Evolutionary conservation across 2,888 invertebrate genomes (phyloP).

Genomic region (Cryptocephalus primarius): DNA sequence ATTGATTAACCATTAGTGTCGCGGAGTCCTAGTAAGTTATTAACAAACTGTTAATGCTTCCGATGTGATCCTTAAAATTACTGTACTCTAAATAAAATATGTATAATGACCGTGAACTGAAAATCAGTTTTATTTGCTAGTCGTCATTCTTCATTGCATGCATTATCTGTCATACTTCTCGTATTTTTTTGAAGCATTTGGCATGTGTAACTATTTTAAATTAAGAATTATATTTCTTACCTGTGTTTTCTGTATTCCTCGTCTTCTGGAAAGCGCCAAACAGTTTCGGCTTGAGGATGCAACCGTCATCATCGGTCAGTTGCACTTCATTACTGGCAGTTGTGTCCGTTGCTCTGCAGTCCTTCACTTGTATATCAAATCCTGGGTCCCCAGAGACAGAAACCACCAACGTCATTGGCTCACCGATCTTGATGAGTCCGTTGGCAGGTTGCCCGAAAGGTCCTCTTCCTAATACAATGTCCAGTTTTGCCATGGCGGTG

Average conservation of each 20-base stretch:
- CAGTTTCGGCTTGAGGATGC: constrained; percentile 66
- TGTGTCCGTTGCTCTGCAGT: constrained; percentile 65
- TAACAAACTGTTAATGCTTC: too few species aligned
- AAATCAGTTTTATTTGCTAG: too few species aligned
- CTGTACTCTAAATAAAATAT: too few species aligned
- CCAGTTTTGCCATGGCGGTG: constrained; percentile 66
- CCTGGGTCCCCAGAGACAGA: constrained; percentile 69
- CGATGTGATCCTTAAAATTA: too few species aligned
- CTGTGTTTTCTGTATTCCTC: constrained; percentile 59
- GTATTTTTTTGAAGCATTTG: too few species aligned
- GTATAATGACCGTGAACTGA: too few species aligned
- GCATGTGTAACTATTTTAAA: too few species aligned
- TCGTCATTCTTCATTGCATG: too few species aligned
- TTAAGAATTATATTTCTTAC: background rate
- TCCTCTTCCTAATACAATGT: constrained; percentile 66
- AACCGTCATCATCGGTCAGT: constrained; percentile 64
- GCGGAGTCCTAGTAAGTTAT: too few species aligned
- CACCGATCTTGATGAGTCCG: constrained; percentile 71
- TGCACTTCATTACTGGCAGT: constrained; percentile 53
- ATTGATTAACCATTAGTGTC: too few species aligned
- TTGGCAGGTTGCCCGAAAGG: constrained; percentile 66
- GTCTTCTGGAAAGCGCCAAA: constrained; percentile 77
- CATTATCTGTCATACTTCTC: too few species aligned
- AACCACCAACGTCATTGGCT: constrained; percentile 70
- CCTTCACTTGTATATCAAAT: constrained; percentile 66